phyloP scores from a whole-genome alignment of 2,113 vertebrate genomes.

The Hirundichthys speculiger region DNA sequence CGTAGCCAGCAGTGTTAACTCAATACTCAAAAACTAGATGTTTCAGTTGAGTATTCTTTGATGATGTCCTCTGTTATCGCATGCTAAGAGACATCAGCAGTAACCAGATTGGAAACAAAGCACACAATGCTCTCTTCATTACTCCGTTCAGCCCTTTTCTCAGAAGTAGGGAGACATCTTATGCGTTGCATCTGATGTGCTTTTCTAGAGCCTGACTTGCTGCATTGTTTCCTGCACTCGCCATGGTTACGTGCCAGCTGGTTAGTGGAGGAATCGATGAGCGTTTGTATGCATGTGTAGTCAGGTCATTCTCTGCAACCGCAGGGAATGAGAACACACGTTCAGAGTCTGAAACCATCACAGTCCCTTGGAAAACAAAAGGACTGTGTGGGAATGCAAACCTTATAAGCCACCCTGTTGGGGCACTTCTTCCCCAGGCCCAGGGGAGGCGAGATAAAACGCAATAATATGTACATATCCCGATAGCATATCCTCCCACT shows the following conservation, averaged over 20 bases:
- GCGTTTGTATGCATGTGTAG: constrained; percentile 42
- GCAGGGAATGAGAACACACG: constrained; percentile 59
- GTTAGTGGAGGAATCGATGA: constrained; percentile 67
- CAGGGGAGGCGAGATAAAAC: constrained; percentile 93
- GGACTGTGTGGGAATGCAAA: constrained; percentile 86
- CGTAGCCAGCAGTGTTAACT: not conserved
- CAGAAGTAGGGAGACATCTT: constrained; percentile 10
- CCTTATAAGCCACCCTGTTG: constrained; percentile 97
- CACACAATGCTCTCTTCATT: constrained; percentile 53
- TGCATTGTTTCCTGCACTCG: constrained; percentile 72
- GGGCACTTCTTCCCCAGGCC: constrained; percentile 98
- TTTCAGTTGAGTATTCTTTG: constrained; percentile 49
- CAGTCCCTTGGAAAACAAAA: constrained; percentile 49
- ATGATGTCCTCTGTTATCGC: constrained; percentile 46
- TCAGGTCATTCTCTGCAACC: constrained; percentile 48
- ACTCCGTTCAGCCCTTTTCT: constrained; percentile 25
- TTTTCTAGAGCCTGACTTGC: constrained; percentile 49
- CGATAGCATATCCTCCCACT: constrained; percentile 94
- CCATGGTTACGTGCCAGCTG: constrained; percentile 71
- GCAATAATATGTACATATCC: constrained; percentile 98
- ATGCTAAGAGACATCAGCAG: constrained; percentile 63
- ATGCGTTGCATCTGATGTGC: constrained; percentile 24
- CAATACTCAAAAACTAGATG: constrained; percentile 4
- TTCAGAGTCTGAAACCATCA: constrained; percentile 58
- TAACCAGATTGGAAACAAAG: constrained; percentile 73